Conservation (phyloP, 2,113 vertebrate species). For the Pelvicachromis taeniatus region DNA sequence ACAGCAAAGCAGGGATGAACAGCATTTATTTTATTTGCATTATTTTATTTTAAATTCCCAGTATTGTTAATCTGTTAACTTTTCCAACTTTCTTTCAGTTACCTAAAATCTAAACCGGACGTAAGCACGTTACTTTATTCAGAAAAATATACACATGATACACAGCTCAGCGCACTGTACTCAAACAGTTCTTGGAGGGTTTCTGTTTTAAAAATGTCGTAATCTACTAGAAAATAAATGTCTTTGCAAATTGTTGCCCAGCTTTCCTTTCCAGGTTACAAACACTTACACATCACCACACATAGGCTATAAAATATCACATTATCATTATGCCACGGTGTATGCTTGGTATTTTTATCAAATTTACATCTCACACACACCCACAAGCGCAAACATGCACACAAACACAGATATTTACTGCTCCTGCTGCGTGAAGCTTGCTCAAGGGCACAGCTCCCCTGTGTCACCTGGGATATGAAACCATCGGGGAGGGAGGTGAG, state of each 20-base stretch:
- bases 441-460: conserved; percentile 58
- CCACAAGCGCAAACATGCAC: not conserved
- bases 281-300: not conserved
- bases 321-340: not conserved
- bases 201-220: not conserved
- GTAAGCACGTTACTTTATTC: not conserved
- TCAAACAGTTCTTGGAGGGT: not conserved
- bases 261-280: not conserved
- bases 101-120: not conserved
- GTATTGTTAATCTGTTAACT: not conserved
- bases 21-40: not conserved
- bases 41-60: rapidly evolving
- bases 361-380: not conserved
- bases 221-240: not conserved
- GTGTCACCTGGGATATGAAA: conserved; percentile 46
- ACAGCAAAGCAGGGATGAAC: rapidly evolving
- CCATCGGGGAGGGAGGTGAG: not conserved
- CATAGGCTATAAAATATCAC: conserved; percentile 26
- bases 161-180: not conserved
- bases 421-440: conserved; percentile 22
- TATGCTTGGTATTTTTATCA: not conserved
- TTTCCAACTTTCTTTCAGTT: rapidly evolving
- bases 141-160: not conserved
- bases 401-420: conserved; percentile 36
- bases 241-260: not conserved